A percentile compares a stretch with the other conserved stretches of the same genome.
phyloP scores from a whole-genome alignment of 2,113 vertebrate genomes.

The Saimiri boliviensis region DNA sequence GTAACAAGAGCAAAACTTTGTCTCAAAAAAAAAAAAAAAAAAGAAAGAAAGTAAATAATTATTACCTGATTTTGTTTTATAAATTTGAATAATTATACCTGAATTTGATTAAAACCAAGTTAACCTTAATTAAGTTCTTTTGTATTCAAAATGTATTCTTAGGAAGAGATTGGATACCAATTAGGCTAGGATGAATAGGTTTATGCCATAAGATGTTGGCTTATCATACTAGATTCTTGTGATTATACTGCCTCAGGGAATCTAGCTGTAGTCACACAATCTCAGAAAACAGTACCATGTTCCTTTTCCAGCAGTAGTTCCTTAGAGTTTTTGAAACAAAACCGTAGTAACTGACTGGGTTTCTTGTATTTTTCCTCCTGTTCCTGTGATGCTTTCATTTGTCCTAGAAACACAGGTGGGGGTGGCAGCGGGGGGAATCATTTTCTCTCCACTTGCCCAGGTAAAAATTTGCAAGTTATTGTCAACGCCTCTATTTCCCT shows the following conservation, averaged over 20 bases:
- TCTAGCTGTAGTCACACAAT: constrained; percentile 28
- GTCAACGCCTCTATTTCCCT: not conserved
- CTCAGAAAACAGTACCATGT: not conserved
- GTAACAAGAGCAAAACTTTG: no score
- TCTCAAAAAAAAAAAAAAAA: no score
- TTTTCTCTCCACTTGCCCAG: not conserved
- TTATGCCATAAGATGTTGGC: not conserved
- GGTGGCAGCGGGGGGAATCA: not conserved
- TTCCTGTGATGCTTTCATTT: constrained; percentile 29
- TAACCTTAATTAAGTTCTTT: constrained; percentile 41
- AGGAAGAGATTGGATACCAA: not conserved
- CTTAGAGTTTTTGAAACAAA: constrained; percentile 27
- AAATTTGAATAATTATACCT: constrained; percentile 60
- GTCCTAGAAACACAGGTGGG: not conserved
- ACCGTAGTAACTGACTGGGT: constrained; percentile 29
- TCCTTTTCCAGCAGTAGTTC: not conserved
- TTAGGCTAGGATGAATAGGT: not conserved
- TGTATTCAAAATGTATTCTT: constrained; percentile 35
- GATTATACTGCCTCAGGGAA: constrained; percentile 32
- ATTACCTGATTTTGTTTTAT: constrained; percentile 48
- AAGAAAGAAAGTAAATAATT: constrained; percentile 60
- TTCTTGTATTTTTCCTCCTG: not conserved
- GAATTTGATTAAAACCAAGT: constrained; percentile 61
- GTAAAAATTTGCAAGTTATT: not conserved
- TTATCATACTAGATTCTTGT: constrained; percentile 19